Conservation (phyloP, 2,113 vertebrate genomes). For the Ochotona curzoniae region DNA sequence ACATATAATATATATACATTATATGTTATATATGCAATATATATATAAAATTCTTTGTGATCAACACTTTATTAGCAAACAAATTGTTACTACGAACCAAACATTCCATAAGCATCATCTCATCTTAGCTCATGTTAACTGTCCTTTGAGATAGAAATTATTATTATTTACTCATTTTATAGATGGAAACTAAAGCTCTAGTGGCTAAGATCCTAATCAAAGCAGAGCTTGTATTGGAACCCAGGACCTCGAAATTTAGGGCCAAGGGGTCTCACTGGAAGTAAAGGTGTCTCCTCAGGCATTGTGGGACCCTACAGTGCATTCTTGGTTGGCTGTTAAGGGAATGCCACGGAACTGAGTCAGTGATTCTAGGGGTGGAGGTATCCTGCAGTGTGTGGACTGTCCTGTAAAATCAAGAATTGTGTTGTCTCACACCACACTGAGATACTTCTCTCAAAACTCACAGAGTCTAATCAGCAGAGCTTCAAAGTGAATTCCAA, state of each 20-base stretch:
- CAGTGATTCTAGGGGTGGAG: not conserved
- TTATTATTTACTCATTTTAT: not conserved
- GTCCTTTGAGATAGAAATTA: no score
- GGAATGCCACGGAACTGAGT: not conserved
- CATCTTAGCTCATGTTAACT: not conserved
- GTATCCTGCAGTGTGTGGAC: not conserved
- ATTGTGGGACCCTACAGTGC: not conserved
- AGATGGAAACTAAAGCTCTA: not conserved
- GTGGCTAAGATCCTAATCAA: not conserved
- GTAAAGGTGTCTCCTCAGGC: not conserved
- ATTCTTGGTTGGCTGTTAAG: not conserved
- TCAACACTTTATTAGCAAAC: not conserved
- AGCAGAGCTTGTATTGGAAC: not conserved
- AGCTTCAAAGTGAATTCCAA: not conserved
- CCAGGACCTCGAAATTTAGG: not conserved
- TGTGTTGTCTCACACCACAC: not conserved
- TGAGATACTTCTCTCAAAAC: not conserved
- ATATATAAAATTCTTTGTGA: not conserved
- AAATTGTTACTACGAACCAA: not conserved
- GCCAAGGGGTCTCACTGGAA: not conserved
- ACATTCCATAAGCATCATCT: not conserved
- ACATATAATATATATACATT: no score
- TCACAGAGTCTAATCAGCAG: constrained; percentile 4
- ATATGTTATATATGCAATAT: not conserved
- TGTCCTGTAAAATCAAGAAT: not conserved